Percentiles rank a stretch among this genome's conserved stretches.
Evolutionary conservation across 2,888 invertebrate genomes (phyloP).

Genomic region (Euclidia mi): DNA sequence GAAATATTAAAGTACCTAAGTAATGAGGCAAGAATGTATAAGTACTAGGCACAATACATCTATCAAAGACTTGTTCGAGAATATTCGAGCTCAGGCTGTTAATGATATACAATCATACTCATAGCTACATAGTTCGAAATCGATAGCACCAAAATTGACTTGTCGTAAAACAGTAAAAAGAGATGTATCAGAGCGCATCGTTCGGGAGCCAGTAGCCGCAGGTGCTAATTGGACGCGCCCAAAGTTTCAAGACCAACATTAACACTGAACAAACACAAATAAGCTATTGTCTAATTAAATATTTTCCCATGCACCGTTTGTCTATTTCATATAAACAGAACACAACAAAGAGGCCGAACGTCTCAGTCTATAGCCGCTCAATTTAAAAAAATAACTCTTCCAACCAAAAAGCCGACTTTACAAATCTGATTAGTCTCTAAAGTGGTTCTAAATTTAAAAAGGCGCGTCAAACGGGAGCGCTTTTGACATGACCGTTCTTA

Average conservation of each 20-base stretch:
- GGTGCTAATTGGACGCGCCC: slow-evolving; percentile 84
- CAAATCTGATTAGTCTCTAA: slow-evolving; percentile 86
- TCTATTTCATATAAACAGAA: slow-evolving; percentile 70
- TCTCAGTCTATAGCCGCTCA: slow-evolving; percentile 67
- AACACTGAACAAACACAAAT: slow-evolving; percentile 89
- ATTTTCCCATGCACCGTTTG: slow-evolving; percentile 84
- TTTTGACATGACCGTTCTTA: slow-evolving; percentile 79
- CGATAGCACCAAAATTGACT: slow-evolving; percentile 75
- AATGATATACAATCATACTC: slow-evolving; percentile 21
- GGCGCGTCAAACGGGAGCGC: slow-evolving; percentile 67
- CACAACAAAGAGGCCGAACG: slow-evolving; percentile 78
- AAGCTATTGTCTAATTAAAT: slow-evolving; percentile 90
- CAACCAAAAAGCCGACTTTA: slow-evolving; percentile 80
- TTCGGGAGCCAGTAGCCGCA: slow-evolving; percentile 76
- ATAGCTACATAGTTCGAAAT: slow-evolving; percentile 34
- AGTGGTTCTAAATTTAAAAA: slow-evolving; percentile 89
- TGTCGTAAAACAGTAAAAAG: slow-evolving; percentile 76
- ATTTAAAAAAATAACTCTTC: slow-evolving; percentile 62
- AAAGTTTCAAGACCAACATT: slow-evolving; percentile 84
- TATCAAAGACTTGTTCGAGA: too few relatives aligned
- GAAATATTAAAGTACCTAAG: too few relatives aligned
- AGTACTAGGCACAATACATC: too few relatives aligned
- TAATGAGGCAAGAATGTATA: too few relatives aligned
- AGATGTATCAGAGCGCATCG: slow-evolving; percentile 56
- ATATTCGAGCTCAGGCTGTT: neutral